Percentiles rank a stretch among this genome's conserved stretches.
phyloP scores from a whole-genome alignment of 1,140 invertebrate species.

The Lethrus apterus region DNA sequence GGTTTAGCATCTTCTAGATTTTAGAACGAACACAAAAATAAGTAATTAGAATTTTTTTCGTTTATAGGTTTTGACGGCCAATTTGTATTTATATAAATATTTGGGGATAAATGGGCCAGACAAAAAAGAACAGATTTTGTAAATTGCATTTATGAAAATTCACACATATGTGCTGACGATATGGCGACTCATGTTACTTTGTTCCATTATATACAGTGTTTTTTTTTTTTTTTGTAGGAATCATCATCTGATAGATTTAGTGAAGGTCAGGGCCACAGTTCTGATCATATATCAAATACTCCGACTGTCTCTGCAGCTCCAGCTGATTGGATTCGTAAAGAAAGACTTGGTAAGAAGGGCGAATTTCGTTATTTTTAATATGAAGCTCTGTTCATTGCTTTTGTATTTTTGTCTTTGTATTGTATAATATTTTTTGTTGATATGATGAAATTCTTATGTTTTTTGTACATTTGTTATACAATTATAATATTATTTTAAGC shows the following conservation, averaged over 20 bases:
- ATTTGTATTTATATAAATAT: too few relatives aligned
- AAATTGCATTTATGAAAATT: too few relatives aligned
- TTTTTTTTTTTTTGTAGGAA: constrained; percentile 24
- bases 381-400: constrained; percentile 8
- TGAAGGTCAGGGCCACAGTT: constrained; percentile 24
- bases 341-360: constrained; percentile 88
- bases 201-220: too few relatives aligned
- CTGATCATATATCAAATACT: constrained; percentile 23
- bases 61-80: too few relatives aligned
- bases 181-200: too few relatives aligned
- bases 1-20: too few relatives aligned
- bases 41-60: too few relatives aligned
- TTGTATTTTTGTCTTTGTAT: constrained; percentile 15
- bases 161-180: too few relatives aligned
- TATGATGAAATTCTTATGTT: neutral
- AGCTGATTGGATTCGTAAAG: constrained; percentile 75
- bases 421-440: constrained; percentile 19
- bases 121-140: too few relatives aligned
- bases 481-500: neutral
- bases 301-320: constrained; percentile 44
- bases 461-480: constrained; percentile 16
- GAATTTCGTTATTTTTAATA: constrained; percentile 90
- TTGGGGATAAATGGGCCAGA: too few relatives aligned
- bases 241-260: constrained; percentile 31
- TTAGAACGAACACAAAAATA: too few relatives aligned